phyloP scores from a whole-genome alignment of 2,888 invertebrate species.

The Drosophila fungiperda region DNA sequence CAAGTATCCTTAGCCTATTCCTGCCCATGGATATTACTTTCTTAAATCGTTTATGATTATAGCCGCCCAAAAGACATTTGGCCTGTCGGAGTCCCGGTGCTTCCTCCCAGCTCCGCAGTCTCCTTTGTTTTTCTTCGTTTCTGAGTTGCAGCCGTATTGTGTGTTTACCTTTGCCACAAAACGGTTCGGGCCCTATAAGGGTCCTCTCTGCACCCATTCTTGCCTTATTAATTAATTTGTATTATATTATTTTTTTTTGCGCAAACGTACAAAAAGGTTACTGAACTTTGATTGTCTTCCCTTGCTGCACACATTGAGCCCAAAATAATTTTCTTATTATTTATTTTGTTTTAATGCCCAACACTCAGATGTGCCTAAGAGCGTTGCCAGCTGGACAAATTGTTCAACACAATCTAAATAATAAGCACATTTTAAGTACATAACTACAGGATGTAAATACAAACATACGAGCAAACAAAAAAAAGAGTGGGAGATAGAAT shows the following conservation, averaged over 20 bases:
- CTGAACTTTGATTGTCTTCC: conserved; percentile 1
- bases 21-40: too few species aligned
- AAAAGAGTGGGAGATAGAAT: background rate
- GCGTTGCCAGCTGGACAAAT: conserved; percentile 8
- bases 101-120: too few species aligned
- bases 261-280: background rate
- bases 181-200: too few species aligned
- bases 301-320: background rate
- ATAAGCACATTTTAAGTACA: conserved; percentile 13
- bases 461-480: background rate
- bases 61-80: too few species aligned
- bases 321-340: conserved; percentile 1
- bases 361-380: background rate
- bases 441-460: conserved; percentile 21
- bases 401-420: conserved; percentile 3
- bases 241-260: background rate
- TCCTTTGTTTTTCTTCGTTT: too few species aligned
- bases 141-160: too few species aligned
- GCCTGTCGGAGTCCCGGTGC: too few species aligned
- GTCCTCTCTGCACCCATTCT: too few species aligned
- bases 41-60: too few species aligned
- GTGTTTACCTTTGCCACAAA: too few species aligned
- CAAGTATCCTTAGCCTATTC: too few species aligned
- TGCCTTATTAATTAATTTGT: too few species aligned
- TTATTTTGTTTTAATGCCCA: background rate